phyloP scores from a whole-genome alignment of 2,888 invertebrate genomes.

The Psylliodes chrysocephalus region DNA sequence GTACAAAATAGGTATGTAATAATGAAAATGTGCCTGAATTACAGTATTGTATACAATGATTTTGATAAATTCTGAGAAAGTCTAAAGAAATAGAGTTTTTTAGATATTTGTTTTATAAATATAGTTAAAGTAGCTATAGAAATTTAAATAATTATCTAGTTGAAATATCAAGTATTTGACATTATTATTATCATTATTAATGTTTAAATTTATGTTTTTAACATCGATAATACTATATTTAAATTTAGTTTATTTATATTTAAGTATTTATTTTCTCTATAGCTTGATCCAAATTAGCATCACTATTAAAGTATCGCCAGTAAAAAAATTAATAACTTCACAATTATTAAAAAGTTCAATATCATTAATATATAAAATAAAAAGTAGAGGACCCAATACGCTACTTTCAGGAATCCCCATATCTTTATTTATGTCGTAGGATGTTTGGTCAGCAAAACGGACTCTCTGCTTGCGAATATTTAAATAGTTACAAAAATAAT shows the following conservation, averaged over 20 bases:
- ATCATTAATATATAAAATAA: slow-evolving; percentile 15
- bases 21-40: no score
- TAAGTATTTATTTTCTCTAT: slow-evolving; percentile 6
- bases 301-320: slow-evolving; percentile 16
- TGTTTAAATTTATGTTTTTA: not conserved
- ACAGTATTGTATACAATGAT: slow-evolving; percentile 7
- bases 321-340: slow-evolving; percentile 13
- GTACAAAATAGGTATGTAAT: no score
- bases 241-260: slow-evolving; percentile 10
- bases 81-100: not conserved
- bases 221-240: slow-evolving; percentile 4
- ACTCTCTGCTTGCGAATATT: not conserved
- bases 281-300: not conserved
- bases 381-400: slow-evolving; percentile 6
- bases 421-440: not conserved
- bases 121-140: not conserved
- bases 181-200: not conserved
- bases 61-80: not conserved
- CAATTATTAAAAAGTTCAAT: slow-evolving; percentile 3
- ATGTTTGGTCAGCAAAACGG: not conserved
- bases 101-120: slow-evolving; percentile 5
- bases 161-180: not conserved
- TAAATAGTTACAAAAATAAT: not conserved
- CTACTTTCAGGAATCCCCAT: slow-evolving; percentile 1
- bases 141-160: not conserved